Evolutionary conservation across 2,113 vertebrate species (phyloP).

Genomic region (Athene cunicularia): DNA sequence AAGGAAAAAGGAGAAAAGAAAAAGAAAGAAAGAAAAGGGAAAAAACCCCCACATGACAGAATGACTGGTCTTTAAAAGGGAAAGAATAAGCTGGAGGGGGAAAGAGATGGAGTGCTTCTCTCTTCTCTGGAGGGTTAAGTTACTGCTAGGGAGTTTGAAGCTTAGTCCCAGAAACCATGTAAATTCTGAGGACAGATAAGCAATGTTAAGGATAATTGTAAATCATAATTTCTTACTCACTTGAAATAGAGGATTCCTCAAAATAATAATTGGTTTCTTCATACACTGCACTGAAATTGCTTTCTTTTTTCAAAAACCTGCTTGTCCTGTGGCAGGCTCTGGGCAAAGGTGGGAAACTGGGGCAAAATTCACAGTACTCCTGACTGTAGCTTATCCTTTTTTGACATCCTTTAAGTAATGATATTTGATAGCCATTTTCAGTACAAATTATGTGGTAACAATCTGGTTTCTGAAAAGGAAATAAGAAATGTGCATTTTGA

Average conservation of each 20-base stretch:
- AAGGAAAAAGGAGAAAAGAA: background rate
- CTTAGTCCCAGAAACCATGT: background rate
- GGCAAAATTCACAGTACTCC: background rate
- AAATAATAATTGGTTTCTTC: background rate
- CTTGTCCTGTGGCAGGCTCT: background rate
- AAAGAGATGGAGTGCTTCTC: background rate
- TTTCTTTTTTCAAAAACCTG: background rate
- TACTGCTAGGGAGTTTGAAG: background rate
- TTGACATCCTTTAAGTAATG: background rate
- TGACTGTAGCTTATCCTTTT: background rate
- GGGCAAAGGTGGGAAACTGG: background rate
- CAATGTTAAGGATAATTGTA: background rate
- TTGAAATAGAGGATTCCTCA: background rate
- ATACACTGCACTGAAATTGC: background rate
- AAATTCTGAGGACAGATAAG: background rate
- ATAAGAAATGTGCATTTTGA: background rate
- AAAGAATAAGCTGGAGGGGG: background rate
- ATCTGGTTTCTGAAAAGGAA: background rate
- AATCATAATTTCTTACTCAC: background rate
- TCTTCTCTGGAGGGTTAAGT: background rate
- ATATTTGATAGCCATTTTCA: background rate
- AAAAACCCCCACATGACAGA: no score
- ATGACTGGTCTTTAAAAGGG: background rate
- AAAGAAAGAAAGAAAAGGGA: background rate
- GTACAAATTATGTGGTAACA: background rate